Base-by-base conservation (phyloP, 2,888 invertebrate species). In the Epirrhoe alternata region DNA sequence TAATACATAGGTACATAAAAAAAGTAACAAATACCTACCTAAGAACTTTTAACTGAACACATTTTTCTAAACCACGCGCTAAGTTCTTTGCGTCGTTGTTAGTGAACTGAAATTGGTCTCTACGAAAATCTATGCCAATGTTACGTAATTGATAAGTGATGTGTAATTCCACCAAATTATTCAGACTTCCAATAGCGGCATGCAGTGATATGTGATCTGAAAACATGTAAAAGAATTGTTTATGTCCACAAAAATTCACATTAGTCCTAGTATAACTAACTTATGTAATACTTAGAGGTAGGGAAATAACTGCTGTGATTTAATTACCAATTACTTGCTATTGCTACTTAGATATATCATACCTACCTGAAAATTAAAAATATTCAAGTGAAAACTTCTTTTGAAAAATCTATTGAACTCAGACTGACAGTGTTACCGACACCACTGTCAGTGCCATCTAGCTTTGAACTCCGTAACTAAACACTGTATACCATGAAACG, bases 31-130 rank as follows among this genome's bases (percentile, higher is more conserved):
- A 5, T 30, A n/a, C 4, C 6, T 73, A 93, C 93, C 89, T 87
- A 12, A 93, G 73, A 64, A 81, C 73, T 78, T 85, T 90, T 42
- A 94, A 70, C 42, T 83, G 85, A 0, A 55, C 42, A 72, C 90
- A 91, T 76, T 92, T 92, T 76, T 92, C 92, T 69, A 94, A 77
- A 0, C 92, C 94, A 61, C 80, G 82, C 3, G 91, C 86, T 42
- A 94, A 82, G 72, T 87, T 89, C 74, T 89, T 92, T 0, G 93
- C 91, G 73, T 93, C 93, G 64, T 89, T 90, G 61, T 86, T 89
- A n/a, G 93, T 93, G 72, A 93, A 93, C 70, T 91, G 92, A 77
- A 92, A 93, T 75, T 93, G 93, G 74, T 93, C 93, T 76, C 79
- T 85, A 12, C 92, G 82, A 73, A 92, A 94, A 45, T 88, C 82